Conservation (phyloP, 2,113 vertebrate species). For the Thermophis baileyi region DNA sequence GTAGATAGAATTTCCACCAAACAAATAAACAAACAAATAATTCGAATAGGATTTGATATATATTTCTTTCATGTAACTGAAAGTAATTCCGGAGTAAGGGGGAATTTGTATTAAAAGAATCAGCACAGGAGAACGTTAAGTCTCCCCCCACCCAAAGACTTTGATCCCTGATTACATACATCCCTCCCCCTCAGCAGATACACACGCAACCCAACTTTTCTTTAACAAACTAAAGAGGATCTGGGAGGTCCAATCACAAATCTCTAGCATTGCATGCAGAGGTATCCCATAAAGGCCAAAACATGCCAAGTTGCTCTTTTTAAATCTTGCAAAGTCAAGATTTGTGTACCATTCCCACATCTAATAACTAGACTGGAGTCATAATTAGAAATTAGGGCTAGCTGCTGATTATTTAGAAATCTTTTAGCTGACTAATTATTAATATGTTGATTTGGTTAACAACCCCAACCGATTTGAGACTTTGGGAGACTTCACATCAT, state of each 20-base stretch:
- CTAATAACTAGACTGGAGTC: not conserved
- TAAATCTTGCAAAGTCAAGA: not conserved
- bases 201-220: not conserved
- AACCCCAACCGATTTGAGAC: too few species aligned
- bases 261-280: not conserved
- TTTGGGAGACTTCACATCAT: not conserved
- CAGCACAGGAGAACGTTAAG: not conserved
- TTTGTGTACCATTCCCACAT: not conserved
- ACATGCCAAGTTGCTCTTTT: not conserved
- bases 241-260: not conserved
- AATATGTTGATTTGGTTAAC: not conserved
- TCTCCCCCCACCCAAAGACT: not conserved
- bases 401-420: not conserved
- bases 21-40: not conserved
- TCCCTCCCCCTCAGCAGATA: too few species aligned
- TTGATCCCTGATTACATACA: not conserved
- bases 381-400: not conserved
- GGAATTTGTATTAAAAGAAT: not conserved
- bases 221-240: not conserved
- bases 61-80: not conserved
- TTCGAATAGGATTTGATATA: not conserved
- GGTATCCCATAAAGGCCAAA: not conserved
- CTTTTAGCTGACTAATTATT: not conserved
- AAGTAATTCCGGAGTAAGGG: not conserved
- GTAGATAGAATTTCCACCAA: not conserved